A percentile compares a stretch with the other conserved stretches of the same genome.
phyloP scores from a whole-genome alignment of 1,140 invertebrate genomes.

The Helicoverpa armigera region DNA sequence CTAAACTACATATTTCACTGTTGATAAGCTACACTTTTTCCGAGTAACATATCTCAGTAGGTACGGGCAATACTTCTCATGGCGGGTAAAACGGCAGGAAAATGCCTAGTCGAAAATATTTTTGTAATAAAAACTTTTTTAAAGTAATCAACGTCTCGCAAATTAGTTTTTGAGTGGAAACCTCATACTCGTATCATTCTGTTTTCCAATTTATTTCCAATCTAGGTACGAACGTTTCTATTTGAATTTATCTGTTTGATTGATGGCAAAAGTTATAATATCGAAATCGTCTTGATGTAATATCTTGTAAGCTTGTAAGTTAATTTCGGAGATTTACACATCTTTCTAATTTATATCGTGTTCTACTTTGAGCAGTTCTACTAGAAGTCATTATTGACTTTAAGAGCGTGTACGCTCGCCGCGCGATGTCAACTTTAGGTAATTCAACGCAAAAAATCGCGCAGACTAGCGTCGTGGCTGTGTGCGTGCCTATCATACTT shows the following conservation, averaged over 20 bases:
- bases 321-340: neutral
- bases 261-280: slow-evolving; percentile 34
- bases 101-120: no score
- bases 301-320: neutral
- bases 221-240: neutral
- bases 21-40: no score
- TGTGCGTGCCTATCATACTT: no score
- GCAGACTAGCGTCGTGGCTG: no score
- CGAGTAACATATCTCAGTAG: no score
- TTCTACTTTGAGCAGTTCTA: neutral
- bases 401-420: no score
- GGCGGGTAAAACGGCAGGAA: no score
- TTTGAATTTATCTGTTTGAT: slow-evolving; percentile 30
- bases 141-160: neutral
- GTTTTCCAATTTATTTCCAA: slow-evolving; percentile 1
- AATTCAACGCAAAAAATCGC: no score
- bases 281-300: slow-evolving; percentile 13
- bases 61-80: no score
- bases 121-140: no score
- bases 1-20: no score
- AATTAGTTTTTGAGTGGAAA: neutral
- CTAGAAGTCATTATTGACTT: neutral
- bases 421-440: no score
- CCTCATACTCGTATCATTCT: neutral
- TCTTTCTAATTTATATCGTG: slow-evolving; percentile 8